phyloP scores from a whole-genome alignment of 1,140 invertebrate genomes.

The Caenorhabditis latens region DNA sequence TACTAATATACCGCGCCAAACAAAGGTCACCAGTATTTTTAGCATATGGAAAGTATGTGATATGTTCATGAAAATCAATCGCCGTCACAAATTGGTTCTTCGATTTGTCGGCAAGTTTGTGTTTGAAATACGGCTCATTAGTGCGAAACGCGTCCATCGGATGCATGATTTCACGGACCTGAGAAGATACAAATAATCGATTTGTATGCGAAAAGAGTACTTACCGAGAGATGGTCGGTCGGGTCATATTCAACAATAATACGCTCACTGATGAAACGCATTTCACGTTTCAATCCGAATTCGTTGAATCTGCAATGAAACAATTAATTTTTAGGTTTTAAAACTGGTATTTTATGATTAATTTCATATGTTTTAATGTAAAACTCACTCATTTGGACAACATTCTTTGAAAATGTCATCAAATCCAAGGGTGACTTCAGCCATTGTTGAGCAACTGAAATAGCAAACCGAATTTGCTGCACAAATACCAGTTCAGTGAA shows the following conservation, averaged over 20 bases:
- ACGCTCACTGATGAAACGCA: slow-evolving; percentile 42
- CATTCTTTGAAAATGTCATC: slow-evolving; percentile 39
- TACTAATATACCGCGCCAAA: slow-evolving; percentile 31
- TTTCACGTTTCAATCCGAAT: slow-evolving; percentile 33
- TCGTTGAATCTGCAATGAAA: slow-evolving; percentile 15
- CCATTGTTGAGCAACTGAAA: slow-evolving; percentile 20
- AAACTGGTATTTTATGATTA: background rate
- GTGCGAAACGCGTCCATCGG: slow-evolving; percentile 32
- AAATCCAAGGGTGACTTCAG: background rate
- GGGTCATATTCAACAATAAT: slow-evolving; percentile 49
- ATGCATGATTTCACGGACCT: slow-evolving; percentile 45
- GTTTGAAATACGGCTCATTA: slow-evolving; percentile 31
- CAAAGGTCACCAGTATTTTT: slow-evolving; percentile 44
- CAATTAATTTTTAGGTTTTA: background rate
- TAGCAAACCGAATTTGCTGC: background rate
- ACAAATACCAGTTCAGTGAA: background rate
- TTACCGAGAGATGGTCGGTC: slow-evolving; percentile 14
- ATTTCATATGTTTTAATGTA: too few relatives aligned
- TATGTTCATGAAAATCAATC: slow-evolving; percentile 46
- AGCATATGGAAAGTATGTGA: slow-evolving; percentile 43
- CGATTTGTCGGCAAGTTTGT: slow-evolving; percentile 34
- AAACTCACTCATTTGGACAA: slow-evolving; percentile 36
- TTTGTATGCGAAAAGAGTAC: background rate
- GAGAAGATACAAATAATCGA: background rate
- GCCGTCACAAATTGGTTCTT: slow-evolving; percentile 35